Conservation (phyloP, 2,113 vertebrate genomes). For the Euleptes europaea region DNA sequence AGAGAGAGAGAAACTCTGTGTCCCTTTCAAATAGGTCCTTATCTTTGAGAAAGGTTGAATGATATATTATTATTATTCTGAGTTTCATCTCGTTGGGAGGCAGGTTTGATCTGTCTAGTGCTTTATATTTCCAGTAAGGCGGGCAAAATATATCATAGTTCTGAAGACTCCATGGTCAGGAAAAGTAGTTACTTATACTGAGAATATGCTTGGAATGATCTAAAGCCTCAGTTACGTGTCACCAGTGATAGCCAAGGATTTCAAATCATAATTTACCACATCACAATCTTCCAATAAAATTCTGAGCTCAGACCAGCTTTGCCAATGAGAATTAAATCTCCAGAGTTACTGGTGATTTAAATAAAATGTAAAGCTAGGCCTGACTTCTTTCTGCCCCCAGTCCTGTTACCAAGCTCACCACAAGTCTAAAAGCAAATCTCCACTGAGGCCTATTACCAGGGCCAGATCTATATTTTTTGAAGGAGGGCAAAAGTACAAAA, state of each 20-base stretch:
- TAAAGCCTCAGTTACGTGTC: conserved; percentile 25
- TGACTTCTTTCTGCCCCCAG: not conserved
- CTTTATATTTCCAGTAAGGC: conserved; percentile 26
- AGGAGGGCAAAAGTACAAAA: no score
- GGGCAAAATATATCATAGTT: conserved; percentile 9
- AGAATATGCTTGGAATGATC: conserved; percentile 3
- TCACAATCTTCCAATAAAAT: conserved; percentile 9
- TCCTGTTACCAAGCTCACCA: not conserved
- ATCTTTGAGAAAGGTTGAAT: not conserved
- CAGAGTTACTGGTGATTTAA: conserved; percentile 23
- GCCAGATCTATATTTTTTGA: no score
- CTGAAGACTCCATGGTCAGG: not conserved
- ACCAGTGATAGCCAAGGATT: conserved; percentile 11
- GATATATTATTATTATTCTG: conserved; percentile 10
- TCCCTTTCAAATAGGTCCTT: not conserved
- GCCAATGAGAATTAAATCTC: conserved; percentile 18
- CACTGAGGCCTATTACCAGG: not conserved
- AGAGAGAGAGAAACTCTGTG: no score
- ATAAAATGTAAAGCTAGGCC: conserved; percentile 40
- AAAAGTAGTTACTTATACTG: conserved; percentile 16
- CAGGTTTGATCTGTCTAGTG: conserved; percentile 1
- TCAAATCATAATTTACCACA: not conserved
- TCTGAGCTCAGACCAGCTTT: not conserved
- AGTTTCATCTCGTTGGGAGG: not conserved
- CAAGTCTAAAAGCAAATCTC: not conserved